A percentile compares a stretch with the other conserved stretches of the same genome.
Evolutionary conservation across 2,888 invertebrate species (phyloP).

Genomic region (Protonemura montana): DNA sequence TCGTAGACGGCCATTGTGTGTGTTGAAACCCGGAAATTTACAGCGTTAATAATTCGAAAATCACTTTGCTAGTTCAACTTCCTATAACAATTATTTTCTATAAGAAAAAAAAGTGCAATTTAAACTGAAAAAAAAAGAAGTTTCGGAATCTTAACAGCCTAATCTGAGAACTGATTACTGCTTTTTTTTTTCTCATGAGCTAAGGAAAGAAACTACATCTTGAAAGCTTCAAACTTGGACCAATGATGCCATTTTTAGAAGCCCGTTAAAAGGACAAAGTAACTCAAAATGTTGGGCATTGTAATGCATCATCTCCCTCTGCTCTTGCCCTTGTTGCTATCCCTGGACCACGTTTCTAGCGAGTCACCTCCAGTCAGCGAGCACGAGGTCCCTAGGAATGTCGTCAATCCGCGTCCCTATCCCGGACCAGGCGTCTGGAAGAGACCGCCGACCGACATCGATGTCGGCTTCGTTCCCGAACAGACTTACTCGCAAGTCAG

Average conservation of each 20-base stretch:
- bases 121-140: neutral
- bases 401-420: conserved; percentile 25
- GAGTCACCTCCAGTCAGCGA: conserved; percentile 34
- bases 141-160: neutral
- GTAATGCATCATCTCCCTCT: neutral
- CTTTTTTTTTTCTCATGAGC: too few species aligned
- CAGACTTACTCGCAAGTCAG: conserved; percentile 65
- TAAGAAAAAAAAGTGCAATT: neutral
- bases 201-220: too few species aligned
- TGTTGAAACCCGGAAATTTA: neutral
- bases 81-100: neutral
- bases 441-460: conserved; percentile 45
- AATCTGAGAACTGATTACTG: too few species aligned
- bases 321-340: neutral
- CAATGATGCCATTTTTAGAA: neutral
- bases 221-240: neutral
- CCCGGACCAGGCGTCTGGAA: conserved; percentile 16
- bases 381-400: conserved; percentile 12
- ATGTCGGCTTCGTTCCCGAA: conserved; percentile 54
- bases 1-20: neutral
- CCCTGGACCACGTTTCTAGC: neutral
- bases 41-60: neutral
- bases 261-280: neutral
- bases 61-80: too few species aligned
- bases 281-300: neutral